Evolutionary conservation across 2,113 vertebrate genomes (phyloP), one percentile per base, ranked within the genome.

Genomic region (Triplophysa rosa): DNA sequence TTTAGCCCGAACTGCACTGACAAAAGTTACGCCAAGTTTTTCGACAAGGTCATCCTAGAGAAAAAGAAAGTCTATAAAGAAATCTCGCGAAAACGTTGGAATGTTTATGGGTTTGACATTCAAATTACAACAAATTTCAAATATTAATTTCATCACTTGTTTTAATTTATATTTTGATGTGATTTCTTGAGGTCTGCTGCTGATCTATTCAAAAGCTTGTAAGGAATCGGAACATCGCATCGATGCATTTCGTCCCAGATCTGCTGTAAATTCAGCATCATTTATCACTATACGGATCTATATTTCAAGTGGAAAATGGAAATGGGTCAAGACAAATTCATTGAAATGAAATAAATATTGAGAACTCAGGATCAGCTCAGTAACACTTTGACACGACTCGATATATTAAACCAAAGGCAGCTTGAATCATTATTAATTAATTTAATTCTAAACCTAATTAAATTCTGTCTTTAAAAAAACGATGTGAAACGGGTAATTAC

Each of bases 21-120:
- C 75, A 24, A 81, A 78, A 72, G 68, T 81, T 86, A 12, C 45
- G 9, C 26, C 52, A 82, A 82, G 80, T 86, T 84, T 77, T 56
- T 54, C 9, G 24, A 56, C 49, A 70, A 70, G 68, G 49, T 69
- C 67, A 54, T 54, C 14, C 16, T 54, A 9, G 14, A 29, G 24
- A 68, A 19, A 29, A 29, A 4, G 29, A 29, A 29, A 29, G 4
- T 29, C 29, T 29, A 4, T 29, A 29, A 29, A 4, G 24, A 4
- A 29, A 29, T 29, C 29, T 29, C 29, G 29, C 29, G 24, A 29
- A 29, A 29, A 29, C 29, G 4, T 29, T 29, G 29, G 29, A 4
- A 29, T 29, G 0, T 29, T 29, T 29, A 29, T 4, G 29, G 3
- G 29, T 29, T 29, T 4, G 29, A 0, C 29, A 4, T 29, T 0